phyloP scores from a whole-genome alignment of 2,888 invertebrate species.

The Copidosoma aretas region DNA sequence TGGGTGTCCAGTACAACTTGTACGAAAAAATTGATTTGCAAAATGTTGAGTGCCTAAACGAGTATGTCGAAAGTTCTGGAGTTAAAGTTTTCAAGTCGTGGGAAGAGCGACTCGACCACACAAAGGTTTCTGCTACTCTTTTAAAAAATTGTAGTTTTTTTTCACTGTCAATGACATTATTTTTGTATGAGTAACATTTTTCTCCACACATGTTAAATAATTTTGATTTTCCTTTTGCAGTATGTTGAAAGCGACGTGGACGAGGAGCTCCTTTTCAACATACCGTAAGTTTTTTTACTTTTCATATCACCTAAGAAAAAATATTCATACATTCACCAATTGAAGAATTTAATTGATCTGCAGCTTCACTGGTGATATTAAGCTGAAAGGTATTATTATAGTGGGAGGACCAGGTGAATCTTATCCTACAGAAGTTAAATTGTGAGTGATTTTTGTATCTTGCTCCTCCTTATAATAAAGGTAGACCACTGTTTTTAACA shows the following conservation, averaged over 20 bases:
- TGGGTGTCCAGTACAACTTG: slow-evolving; percentile 82
- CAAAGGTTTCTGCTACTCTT: slow-evolving; percentile 70
- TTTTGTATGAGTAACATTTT: neutral
- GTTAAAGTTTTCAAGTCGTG: slow-evolving; percentile 90
- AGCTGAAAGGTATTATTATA: slow-evolving; percentile 91
- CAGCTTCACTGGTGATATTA: slow-evolving; percentile 91
- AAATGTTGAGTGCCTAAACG: slow-evolving; percentile 90
- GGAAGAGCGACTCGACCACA: slow-evolving; percentile 81
- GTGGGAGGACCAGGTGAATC: slow-evolving; percentile 86
- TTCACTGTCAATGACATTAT: too few relatives aligned
- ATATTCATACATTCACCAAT: neutral
- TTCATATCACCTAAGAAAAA: neutral
- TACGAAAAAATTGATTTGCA: slow-evolving; percentile 88
- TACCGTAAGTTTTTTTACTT: slow-evolving; percentile 71
- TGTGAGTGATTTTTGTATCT: slow-evolving; percentile 70
- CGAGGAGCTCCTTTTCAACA: slow-evolving; percentile 93
- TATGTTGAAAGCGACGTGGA: slow-evolving; percentile 96
- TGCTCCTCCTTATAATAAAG: slow-evolving; percentile 13
- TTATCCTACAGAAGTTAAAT: slow-evolving; percentile 84
- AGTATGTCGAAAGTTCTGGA: slow-evolving; percentile 84
- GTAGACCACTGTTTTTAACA: slow-evolving; percentile 24
- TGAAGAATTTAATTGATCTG: slow-evolving; percentile 13
- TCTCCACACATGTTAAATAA: neutral
- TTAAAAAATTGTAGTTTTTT: too few relatives aligned
- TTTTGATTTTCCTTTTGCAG: slow-evolving; percentile 65